Conservation (phyloP, 2,797 vertebrate genomes). For the Phoeniculus purpureus region DNA sequence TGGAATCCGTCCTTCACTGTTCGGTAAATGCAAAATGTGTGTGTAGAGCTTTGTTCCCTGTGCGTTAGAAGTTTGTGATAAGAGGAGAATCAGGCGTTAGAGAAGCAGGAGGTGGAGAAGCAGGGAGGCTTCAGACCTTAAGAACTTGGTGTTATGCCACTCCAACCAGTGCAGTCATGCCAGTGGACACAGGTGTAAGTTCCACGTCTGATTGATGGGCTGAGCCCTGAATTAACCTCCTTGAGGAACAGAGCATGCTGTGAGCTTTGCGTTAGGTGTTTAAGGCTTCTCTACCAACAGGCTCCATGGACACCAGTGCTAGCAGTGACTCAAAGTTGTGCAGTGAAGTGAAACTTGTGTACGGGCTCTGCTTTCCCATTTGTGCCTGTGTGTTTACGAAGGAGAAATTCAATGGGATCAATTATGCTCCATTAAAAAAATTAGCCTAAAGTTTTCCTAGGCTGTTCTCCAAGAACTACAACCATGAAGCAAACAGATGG, state of each 20-base stretch:
- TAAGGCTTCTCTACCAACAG: neutral
- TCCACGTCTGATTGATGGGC: neutral
- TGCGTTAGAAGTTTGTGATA: neutral
- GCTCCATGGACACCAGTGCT: neutral
- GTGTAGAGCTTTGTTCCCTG: neutral
- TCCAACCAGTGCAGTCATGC: neutral
- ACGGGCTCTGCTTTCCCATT: neutral
- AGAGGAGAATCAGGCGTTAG: neutral
- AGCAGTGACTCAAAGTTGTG: neutral
- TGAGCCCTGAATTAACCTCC: neutral
- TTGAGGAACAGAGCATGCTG: neutral
- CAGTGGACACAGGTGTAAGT: neutral
- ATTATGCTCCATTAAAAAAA: slow-evolving; percentile 18
- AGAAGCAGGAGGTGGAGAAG: neutral
- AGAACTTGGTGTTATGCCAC: neutral
- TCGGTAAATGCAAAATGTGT: neutral
- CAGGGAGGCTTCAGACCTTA: neutral
- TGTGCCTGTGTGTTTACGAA: neutral
- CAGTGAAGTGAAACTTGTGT: neutral
- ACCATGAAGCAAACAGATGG: neutral
- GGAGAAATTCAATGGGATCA: neutral
- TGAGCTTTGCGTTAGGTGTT: neutral
- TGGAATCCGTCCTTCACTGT: neutral
- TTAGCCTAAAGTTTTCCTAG: neutral
- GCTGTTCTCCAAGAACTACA: neutral